These are phyloP conservation scores for Rhombomys opimus DNA, from an alignment of 2,113 vertebrate genomes.

Conservation along the genomic window DNA sequence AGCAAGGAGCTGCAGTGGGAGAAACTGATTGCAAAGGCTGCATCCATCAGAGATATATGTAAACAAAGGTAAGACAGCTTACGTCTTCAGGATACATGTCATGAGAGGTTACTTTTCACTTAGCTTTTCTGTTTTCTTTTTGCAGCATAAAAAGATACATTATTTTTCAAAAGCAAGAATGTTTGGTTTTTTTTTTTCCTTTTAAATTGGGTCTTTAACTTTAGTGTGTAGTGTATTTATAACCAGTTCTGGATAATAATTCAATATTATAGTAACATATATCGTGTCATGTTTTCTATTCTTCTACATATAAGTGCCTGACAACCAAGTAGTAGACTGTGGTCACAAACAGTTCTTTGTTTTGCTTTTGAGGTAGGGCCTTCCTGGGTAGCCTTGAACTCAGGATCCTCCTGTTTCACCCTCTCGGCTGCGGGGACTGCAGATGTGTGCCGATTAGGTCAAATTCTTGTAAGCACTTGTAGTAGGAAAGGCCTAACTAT, in stretches of 20 bases:
- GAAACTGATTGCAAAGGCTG: slow-evolving; percentile 93
- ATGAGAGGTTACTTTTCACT: not conserved
- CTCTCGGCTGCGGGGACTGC: not conserved
- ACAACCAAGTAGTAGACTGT: slow-evolving; percentile 30
- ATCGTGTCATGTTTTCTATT: not conserved
- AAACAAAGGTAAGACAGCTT: slow-evolving; percentile 90
- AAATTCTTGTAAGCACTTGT: not conserved
- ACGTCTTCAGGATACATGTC: not conserved
- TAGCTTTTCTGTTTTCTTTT: slow-evolving; percentile 39
- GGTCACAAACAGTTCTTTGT: not conserved
- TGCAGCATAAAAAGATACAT: not conserved
- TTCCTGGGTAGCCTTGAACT: not conserved
- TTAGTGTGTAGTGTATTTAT: not conserved
- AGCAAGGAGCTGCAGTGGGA: slow-evolving; percentile 95
- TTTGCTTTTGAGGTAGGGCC: not conserved
- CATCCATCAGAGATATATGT: slow-evolving; percentile 95
- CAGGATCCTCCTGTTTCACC: not conserved
- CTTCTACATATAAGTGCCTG: not conserved
- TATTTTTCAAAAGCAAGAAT: slow-evolving; percentile 37
- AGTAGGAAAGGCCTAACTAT: not conserved
- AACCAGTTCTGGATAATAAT: not conserved
- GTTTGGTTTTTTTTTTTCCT: not conserved
- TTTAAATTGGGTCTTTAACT: slow-evolving; percentile 9
- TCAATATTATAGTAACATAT: slow-evolving; percentile 10
- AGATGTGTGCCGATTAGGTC: not conserved